Evolutionary conservation across 1,140 invertebrate genomes (phyloP).

Genomic region (Drosophila pallidifrons): DNA sequence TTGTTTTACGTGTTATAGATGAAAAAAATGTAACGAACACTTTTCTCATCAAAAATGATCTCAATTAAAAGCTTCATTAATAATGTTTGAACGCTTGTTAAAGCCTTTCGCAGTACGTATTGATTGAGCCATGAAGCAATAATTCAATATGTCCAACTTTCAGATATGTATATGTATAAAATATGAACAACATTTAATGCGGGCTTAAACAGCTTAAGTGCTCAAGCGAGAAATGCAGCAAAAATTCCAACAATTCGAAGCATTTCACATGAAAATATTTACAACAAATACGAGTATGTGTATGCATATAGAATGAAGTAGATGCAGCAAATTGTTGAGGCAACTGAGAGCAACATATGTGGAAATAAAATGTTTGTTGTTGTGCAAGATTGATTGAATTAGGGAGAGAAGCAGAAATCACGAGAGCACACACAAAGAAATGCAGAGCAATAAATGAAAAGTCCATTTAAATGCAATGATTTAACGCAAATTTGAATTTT

Average conservation of each 20-base stretch:
- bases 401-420: neutral
- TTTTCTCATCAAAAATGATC: too few relatives aligned
- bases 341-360: neutral
- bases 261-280: neutral
- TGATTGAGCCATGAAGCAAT: neutral
- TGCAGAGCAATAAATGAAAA: constrained; percentile 14
- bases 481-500: constrained; percentile 61
- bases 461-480: constrained; percentile 49
- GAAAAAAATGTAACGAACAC: too few relatives aligned
- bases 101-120: too few relatives aligned
- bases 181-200: neutral
- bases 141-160: constrained; percentile 4
- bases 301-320: neutral
- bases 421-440: neutral
- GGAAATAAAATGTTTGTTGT: constrained; percentile 5
- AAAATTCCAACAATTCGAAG: constrained; percentile 9
- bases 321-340: neutral
- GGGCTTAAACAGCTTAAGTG: constrained; percentile 1
- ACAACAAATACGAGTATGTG: too few relatives aligned
- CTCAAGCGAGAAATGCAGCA: constrained; percentile 3
- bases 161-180: neutral
- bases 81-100: neutral
- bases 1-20: too few relatives aligned
- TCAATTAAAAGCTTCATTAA: constrained; percentile 4
- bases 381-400: constrained; percentile 54